phyloP scores from a whole-genome alignment of 2,113 vertebrate species.

The Crotalus helleri region DNA sequence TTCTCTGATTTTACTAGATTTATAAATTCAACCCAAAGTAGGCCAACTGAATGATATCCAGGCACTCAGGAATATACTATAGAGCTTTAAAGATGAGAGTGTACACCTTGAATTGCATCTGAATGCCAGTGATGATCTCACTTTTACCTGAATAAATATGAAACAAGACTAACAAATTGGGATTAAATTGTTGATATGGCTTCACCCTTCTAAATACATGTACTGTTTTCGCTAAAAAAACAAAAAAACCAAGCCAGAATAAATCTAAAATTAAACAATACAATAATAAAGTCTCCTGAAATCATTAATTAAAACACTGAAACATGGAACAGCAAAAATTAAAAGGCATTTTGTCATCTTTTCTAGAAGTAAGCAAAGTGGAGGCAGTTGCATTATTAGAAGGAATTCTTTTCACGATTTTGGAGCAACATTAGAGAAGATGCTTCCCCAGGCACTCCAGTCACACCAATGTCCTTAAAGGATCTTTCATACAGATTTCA shows the following conservation, averaged over 20 bases:
- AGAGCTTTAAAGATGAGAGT: not conserved
- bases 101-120: not conserved
- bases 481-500: not conserved
- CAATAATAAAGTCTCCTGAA: not conserved
- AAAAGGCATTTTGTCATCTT: not conserved
- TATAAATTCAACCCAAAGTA: not conserved
- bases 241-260: not conserved
- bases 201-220: not conserved
- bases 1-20: not conserved
- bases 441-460: not conserved
- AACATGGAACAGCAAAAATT: not conserved
- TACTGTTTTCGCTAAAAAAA: not conserved
- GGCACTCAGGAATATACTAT: not conserved
- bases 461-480: not conserved
- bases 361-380: not conserved
- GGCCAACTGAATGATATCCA: not conserved
- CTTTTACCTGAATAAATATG: not conserved
- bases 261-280: not conserved
- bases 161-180: not conserved
- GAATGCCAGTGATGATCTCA: not conserved
- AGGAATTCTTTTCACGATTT: not conserved
- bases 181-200: not conserved
- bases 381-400: not conserved
- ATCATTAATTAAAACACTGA: not conserved
- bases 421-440: not conserved